phyloP scores from a whole-genome alignment of 2,888 invertebrate genomes.

The Scaptomyza parva region DNA sequence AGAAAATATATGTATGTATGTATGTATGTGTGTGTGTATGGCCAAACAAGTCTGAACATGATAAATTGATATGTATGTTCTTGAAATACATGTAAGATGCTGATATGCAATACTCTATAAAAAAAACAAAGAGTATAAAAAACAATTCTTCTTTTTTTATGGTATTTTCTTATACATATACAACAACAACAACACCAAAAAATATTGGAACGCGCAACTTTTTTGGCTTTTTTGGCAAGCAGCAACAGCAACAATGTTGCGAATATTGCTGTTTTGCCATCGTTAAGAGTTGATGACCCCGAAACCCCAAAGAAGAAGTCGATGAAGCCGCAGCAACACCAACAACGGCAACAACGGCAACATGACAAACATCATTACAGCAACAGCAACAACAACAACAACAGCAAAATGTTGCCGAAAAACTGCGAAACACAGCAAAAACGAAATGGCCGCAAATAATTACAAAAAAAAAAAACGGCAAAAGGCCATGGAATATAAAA shows the following conservation, averaged over 20 bases:
- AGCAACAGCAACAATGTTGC: constrained; percentile 33
- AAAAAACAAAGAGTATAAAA: not conserved
- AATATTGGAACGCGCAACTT: constrained; percentile 41
- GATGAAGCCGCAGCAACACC: constrained; percentile 49
- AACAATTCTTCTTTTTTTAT: not conserved
- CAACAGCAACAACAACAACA: constrained; percentile 20
- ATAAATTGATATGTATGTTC: not conserved
- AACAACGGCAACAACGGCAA: constrained; percentile 21
- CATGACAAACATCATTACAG: constrained; percentile 25
- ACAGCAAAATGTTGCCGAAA: constrained; percentile 28
- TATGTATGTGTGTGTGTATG: constrained; percentile 3
- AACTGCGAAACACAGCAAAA: constrained; percentile 6
- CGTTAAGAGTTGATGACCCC: constrained; percentile 67
- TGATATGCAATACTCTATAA: not conserved
- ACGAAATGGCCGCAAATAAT: constrained; percentile 39
- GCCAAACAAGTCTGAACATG: constrained; percentile 8
- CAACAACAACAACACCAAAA: constrained; percentile 17
- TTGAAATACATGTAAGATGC: not conserved
- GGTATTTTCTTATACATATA: constrained; percentile 14
- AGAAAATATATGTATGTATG: constrained; percentile 4
- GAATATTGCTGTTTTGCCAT: constrained; percentile 19
- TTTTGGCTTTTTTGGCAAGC: constrained; percentile 26
- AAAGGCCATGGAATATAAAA: constrained; percentile 36
- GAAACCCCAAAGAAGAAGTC: constrained; percentile 64
- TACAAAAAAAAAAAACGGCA: constrained; percentile 49